Conservation (phyloP, 2,888 invertebrate genomes). For the Agriotes lineatus region DNA sequence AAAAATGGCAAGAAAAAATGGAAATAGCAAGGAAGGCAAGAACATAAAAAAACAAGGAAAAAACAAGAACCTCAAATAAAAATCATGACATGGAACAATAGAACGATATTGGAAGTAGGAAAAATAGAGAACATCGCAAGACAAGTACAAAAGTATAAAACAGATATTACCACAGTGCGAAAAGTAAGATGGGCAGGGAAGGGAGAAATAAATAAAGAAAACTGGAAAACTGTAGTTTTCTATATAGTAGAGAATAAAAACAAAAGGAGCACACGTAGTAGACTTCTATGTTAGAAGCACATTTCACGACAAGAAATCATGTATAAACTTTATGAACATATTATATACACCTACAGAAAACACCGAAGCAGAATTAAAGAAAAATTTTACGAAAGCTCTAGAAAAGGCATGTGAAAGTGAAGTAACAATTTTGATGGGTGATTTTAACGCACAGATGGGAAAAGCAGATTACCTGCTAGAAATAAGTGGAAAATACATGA, state of each 20-base stretch:
- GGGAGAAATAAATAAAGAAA: not conserved
- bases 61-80: not conserved
- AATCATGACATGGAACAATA: not conserved
- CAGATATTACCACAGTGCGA: not conserved
- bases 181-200: not conserved
- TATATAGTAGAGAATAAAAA: conserved; percentile 2
- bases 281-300: not conserved
- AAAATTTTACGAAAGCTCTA: no score
- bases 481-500: no score
- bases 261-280: not conserved
- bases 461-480: no score
- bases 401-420: no score
- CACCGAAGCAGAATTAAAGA: no score
- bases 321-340: no score
- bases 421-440: no score
- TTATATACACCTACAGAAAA: no score
- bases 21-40: not conserved
- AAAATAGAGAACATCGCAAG: not conserved
- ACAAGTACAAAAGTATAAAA: not conserved
- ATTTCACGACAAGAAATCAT: no score
- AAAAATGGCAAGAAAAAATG: no score
- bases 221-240: not conserved
- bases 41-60: no score
- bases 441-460: no score
- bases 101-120: not conserved